phyloP scores from a whole-genome alignment of 2,888 invertebrate genomes.

The Agriopis aurantiaria region DNA sequence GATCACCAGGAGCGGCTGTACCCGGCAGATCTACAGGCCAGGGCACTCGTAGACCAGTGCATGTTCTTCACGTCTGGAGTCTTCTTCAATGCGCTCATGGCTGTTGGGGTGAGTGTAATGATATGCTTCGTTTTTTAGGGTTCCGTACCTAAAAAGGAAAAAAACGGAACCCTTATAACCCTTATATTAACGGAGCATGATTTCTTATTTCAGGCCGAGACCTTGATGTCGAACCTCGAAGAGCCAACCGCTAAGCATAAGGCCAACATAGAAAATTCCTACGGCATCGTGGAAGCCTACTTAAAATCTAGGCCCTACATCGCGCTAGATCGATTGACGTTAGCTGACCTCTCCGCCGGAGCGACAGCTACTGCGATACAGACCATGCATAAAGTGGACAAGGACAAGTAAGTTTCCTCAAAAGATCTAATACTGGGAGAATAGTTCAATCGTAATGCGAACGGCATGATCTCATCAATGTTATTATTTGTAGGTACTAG shows the following conservation, averaged over 20 bases:
- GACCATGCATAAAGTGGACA: constrained; percentile 52
- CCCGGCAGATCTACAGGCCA: constrained; percentile 51
- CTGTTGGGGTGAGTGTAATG: constrained; percentile 48
- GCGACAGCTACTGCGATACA: constrained; percentile 55
- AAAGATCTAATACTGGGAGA: background rate
- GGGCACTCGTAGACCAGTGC: constrained; percentile 61
- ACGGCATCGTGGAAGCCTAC: constrained; percentile 54
- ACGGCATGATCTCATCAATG: no score
- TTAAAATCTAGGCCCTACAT: constrained; percentile 49
- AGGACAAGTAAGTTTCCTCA: constrained; percentile 50
- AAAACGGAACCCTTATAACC: no score
- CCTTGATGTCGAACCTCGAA: constrained; percentile 37
- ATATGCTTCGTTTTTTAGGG: no score
- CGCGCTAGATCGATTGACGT: constrained; percentile 56
- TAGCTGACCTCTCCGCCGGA: constrained; percentile 60
- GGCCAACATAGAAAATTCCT: constrained; percentile 53
- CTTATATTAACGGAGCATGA: no score
- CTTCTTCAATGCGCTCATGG: constrained; percentile 55
- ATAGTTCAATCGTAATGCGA: no score
- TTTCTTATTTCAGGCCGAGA: constrained; percentile 47
- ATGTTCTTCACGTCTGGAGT: constrained; percentile 65
- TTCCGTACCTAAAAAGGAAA: no score
- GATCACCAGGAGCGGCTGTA: constrained; percentile 52
- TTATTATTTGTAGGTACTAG: no score
- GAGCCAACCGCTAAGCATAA: constrained; percentile 45